These are phyloP conservation scores for Rhodophaea formosa DNA, from an alignment of 2,888 invertebrate genomes.

Conservation along the genomic window DNA sequence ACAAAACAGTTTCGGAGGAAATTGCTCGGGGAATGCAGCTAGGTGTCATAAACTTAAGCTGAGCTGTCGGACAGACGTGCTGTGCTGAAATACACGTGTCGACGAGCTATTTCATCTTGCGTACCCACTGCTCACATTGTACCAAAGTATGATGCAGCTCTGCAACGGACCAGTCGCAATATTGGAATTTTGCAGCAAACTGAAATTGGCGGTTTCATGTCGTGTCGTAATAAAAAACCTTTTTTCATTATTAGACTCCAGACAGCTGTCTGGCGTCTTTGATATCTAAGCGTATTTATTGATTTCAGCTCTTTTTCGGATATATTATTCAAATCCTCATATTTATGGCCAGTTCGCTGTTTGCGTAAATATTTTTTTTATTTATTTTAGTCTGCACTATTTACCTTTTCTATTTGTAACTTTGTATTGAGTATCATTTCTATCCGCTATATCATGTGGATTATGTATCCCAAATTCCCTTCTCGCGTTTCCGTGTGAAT, in stretches of 20 bases:
- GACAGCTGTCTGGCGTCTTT: constrained; percentile 3
- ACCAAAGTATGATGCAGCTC: constrained; percentile 22
- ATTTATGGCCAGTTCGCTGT: neutral
- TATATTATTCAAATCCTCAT: neutral
- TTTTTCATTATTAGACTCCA: neutral
- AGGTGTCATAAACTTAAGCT: constrained; percentile 73
- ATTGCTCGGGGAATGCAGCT: constrained; percentile 68
- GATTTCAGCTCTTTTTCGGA: neutral
- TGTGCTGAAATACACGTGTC: constrained; percentile 61
- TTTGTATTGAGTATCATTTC: neutral
- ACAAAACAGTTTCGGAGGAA: constrained; percentile 67
- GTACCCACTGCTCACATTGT: constrained; percentile 42
- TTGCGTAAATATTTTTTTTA: neutral
- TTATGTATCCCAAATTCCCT: neutral
- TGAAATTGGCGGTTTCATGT: constrained; percentile 9
- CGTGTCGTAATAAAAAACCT: constrained; percentile 11
- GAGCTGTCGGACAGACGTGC: constrained; percentile 63
- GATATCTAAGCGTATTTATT: neutral
- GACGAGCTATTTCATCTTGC: constrained; percentile 55
- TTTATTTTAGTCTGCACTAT: neutral
- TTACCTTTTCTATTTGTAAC: neutral
- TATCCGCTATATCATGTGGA: neutral
- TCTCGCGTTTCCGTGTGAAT: neutral
- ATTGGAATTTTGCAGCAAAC: constrained; percentile 15
- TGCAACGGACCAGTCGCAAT: constrained; percentile 13